phyloP scores from a whole-genome alignment of 2,888 invertebrate genomes.

The Tinea semifulvella region DNA sequence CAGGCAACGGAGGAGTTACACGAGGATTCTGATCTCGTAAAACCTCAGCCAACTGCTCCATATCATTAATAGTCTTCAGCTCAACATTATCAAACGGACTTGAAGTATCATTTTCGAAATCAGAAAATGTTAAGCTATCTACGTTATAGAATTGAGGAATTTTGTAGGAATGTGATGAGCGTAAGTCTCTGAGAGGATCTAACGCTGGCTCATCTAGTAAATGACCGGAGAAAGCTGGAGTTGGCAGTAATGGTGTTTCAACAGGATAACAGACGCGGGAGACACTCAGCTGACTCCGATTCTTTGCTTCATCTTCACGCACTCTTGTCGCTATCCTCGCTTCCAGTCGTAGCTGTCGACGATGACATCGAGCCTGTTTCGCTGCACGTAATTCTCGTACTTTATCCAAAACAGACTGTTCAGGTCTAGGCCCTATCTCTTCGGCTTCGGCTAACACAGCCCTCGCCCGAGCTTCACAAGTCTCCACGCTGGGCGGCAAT shows the following conservation, averaged over 20 bases:
- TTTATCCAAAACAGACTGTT: conserved; percentile 75
- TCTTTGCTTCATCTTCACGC: not conserved
- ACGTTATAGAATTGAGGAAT: conserved; percentile 31
- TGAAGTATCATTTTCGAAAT: conserved; percentile 91
- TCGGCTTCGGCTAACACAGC: conserved; percentile 44
- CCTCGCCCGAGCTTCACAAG: conserved; percentile 43
- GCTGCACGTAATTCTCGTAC: conserved; percentile 75
- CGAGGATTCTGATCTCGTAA: no score
- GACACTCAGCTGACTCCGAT: conserved; percentile 61
- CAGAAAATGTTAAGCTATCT: conserved; percentile 68
- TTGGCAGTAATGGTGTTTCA: conserved; percentile 53
- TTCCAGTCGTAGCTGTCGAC: conserved; percentile 64
- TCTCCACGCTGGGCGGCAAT: conserved; percentile 55
- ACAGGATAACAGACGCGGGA: conserved; percentile 65
- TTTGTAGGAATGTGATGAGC: conserved; percentile 38
- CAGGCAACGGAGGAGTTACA: not conserved
- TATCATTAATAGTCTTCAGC: conserved; percentile 90
- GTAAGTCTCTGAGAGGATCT: conserved; percentile 50
- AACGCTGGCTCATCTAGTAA: conserved; percentile 12
- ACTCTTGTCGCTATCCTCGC: conserved; percentile 31
- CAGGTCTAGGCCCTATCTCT: conserved; percentile 76
- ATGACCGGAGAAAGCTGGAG: conserved; percentile 34
- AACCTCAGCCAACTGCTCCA: conserved; percentile 89
- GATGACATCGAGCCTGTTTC: conserved; percentile 69
- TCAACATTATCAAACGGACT: conserved; percentile 95